Evolutionary conservation across 2,113 vertebrate species (phyloP).

Genomic region (Cochlearius cochlearius): DNA sequence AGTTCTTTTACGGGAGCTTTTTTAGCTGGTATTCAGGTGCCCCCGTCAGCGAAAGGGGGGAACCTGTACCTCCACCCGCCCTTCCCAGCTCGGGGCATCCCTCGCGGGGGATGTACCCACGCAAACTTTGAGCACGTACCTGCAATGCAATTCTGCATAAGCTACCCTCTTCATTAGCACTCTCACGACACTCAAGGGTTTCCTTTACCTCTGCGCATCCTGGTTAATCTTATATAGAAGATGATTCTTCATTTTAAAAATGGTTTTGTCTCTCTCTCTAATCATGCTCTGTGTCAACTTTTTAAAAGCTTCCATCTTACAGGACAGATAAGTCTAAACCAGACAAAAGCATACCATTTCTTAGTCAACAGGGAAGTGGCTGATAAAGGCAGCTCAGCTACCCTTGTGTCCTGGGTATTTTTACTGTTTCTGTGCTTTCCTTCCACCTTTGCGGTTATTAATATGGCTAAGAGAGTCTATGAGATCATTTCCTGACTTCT

Average conservation of each 20-base stretch:
- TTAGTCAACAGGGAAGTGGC: background rate
- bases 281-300: background rate
- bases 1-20: background rate
- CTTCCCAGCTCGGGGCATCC: background rate
- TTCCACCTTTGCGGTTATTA: background rate
- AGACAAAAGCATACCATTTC: background rate
- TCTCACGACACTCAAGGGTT: background rate
- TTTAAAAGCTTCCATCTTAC: background rate
- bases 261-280: background rate
- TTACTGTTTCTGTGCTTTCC: background rate
- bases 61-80: fast-evolving
- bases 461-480: background rate
- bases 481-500: background rate
- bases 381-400: background rate
- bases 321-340: background rate
- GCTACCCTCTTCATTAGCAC: fast-evolving
- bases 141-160: background rate
- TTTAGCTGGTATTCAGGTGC: background rate
- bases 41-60: background rate
- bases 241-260: background rate
- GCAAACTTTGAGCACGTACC: background rate
- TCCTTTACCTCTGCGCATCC: background rate
- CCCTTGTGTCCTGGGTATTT: background rate
- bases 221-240: background rate
- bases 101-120: fast-evolving